phyloP scores from a whole-genome alignment of 2,113 vertebrate species.

The Chionodraco myersi region DNA sequence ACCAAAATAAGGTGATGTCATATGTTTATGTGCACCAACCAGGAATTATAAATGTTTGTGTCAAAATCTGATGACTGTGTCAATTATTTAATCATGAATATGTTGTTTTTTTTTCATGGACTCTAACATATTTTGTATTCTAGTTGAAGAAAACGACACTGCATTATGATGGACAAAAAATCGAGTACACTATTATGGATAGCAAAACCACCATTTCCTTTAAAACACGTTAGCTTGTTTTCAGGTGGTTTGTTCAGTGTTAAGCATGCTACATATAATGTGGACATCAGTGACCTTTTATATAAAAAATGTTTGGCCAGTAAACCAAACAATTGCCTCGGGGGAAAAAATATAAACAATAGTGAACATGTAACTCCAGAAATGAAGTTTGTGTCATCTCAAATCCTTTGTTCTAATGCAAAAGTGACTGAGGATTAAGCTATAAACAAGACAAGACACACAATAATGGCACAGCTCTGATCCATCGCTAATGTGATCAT shows the following conservation, averaged over 20 bases:
- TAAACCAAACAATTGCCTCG: neutral
- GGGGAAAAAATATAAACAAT: neutral
- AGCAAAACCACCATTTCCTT: neutral
- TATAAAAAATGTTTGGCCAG: neutral
- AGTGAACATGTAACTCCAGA: neutral
- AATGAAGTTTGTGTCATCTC: slow-evolving; percentile 8
- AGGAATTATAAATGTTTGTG: neutral
- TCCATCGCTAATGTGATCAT: slow-evolving; percentile 73
- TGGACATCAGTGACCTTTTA: neutral
- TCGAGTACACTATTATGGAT: neutral
- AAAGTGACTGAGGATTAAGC: neutral
- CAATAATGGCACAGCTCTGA: slow-evolving; percentile 71
- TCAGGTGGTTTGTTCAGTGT: neutral
- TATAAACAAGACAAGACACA: slow-evolving; percentile 49
- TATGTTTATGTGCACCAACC: neutral
- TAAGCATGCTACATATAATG: neutral
- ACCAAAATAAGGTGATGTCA: neutral
- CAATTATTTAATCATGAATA: neutral
- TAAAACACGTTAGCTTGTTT: neutral
- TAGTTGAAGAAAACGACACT: neutral
- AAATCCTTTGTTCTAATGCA: slow-evolving; percentile 2
- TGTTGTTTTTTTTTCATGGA: too few relatives aligned
- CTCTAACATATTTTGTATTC: neutral
- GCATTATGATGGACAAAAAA: neutral
- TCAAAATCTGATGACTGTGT: neutral